Percentiles rank a stretch among this genome's conserved stretches.
Conservation (phyloP, 2,113 vertebrate genomes). For the Antigone vipio region DNA sequence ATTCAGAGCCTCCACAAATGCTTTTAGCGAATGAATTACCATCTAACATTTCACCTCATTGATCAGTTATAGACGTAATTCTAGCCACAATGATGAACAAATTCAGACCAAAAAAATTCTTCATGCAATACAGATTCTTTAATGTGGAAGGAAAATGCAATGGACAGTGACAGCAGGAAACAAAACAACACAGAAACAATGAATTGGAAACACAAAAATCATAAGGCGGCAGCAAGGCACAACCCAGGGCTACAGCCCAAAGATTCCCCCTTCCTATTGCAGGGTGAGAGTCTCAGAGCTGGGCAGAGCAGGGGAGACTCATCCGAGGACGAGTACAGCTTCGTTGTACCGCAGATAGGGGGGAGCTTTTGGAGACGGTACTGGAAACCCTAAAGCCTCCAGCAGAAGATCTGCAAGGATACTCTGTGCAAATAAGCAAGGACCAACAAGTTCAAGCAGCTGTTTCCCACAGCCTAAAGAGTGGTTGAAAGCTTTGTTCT, state of each 20-base stretch:
- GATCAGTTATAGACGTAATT: not conserved
- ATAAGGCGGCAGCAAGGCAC: not conserved
- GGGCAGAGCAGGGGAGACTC: not conserved
- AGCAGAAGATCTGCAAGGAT: not conserved
- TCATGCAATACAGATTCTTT: not conserved
- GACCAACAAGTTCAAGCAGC: no score
- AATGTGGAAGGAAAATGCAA: not conserved
- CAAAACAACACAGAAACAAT: not conserved
- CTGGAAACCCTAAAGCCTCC: rapidly evolving
- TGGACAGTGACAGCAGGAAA: not conserved
- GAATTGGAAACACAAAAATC: rapidly evolving
- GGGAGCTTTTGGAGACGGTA: not conserved
- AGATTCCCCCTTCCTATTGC: no score
- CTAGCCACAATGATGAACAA: not conserved
- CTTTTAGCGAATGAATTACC: rapidly evolving
- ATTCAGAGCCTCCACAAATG: not conserved
- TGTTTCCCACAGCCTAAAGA: no score
- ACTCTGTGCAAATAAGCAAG: not conserved
- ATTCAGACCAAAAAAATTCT: not conserved
- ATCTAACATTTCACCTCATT: not conserved
- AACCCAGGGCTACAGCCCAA: no score
- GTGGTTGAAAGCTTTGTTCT: not conserved
- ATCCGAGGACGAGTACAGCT: rapidly evolving
- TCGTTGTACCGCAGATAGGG: rapidly evolving
- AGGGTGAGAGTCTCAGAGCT: no score